Conservation (phyloP, 2,797 vertebrate species). For the Orientallactaga sibirica region DNA sequence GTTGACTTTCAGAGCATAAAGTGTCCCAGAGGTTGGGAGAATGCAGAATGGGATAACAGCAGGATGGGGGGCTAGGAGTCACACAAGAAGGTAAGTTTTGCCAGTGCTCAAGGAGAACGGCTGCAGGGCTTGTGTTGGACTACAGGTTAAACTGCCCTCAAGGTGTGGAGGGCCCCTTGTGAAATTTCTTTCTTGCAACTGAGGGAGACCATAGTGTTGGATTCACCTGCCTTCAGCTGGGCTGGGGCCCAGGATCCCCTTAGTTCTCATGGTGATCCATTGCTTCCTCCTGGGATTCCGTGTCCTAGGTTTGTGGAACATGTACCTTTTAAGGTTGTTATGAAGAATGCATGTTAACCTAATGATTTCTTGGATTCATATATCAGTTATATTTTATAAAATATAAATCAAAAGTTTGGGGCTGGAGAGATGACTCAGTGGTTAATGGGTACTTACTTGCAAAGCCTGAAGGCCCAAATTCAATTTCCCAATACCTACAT, state of each 20-base stretch:
- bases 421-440: too few relatives aligned
- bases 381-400: conserved; percentile 21
- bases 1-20: neutral
- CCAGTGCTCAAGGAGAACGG: neutral
- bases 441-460: too few relatives aligned
- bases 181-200: neutral
- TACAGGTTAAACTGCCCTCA: neutral
- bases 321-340: neutral
- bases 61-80: neutral
- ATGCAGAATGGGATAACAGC: too few relatives aligned
- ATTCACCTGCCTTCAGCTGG: neutral
- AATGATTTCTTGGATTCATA: neutral
- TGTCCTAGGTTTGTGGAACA: neutral
- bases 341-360: neutral
- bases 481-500: too few relatives aligned
- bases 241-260: neutral
- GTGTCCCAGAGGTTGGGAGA: neutral
- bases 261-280: neutral
- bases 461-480: too few relatives aligned
- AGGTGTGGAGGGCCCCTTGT: neutral
- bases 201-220: neutral
- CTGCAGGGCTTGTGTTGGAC: neutral
- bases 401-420: neutral
- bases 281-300: neutral
- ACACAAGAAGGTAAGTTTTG: neutral